These are phyloP conservation scores for Galeruca laticollis DNA, from an alignment of 2,888 invertebrate species.

Conservation along the genomic window DNA sequence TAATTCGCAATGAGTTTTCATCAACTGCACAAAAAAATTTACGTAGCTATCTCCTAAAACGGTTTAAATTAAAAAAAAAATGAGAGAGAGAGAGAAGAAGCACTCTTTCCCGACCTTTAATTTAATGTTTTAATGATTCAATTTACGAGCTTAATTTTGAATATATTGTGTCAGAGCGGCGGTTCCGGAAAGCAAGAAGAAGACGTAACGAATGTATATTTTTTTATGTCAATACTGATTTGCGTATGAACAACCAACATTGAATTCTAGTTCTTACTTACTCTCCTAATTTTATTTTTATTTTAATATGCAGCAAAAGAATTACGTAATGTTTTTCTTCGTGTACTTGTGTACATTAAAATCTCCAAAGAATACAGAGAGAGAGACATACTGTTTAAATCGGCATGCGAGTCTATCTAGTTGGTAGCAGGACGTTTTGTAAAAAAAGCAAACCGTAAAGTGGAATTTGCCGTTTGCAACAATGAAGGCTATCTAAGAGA, in stretches of 20 bases:
- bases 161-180: neutral
- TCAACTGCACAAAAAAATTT: conserved; percentile 10
- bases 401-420: neutral
- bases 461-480: conserved; percentile 14
- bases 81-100: neutral
- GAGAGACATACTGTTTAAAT: neutral
- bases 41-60: neutral
- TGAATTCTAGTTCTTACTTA: too few species aligned
- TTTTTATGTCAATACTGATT: neutral
- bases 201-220: neutral
- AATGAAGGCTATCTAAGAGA: conserved; percentile 7
- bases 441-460: conserved; percentile 3
- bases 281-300: too few species aligned
- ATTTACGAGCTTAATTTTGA: conserved; percentile 1
- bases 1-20: conserved; percentile 6
- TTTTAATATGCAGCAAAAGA: too few species aligned
- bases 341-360: neutral
- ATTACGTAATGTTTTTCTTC: conserved; percentile 1
- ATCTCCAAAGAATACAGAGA: neutral
- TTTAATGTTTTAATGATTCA: neutral
- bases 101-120: neutral
- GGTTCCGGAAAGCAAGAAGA: neutral
- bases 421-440: neutral
- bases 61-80: neutral
- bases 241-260: too few species aligned